phyloP scores from a whole-genome alignment of 2,888 invertebrate species.

The Lithodes maja region DNA sequence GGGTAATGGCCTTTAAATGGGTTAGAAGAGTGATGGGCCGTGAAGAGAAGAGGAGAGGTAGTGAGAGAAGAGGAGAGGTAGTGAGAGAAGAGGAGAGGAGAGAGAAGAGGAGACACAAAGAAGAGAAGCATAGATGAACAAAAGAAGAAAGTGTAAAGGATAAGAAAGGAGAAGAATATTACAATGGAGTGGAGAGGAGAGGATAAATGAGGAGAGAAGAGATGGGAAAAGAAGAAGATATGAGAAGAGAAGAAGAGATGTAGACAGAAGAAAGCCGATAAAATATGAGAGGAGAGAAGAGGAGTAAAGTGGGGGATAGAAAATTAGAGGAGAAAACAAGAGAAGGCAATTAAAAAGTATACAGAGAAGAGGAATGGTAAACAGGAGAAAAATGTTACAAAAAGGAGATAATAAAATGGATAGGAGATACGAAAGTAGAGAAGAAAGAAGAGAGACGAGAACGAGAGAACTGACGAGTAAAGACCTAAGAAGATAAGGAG shows the following conservation, averaged over 20 bases:
- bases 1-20: neutral
- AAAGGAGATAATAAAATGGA: neutral
- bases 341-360: neutral
- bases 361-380: neutral
- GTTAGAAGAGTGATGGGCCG: constrained; percentile 5
- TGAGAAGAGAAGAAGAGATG: neutral
- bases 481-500: neutral
- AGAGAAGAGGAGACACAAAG: neutral
- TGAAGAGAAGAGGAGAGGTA: neutral
- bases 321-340: neutral
- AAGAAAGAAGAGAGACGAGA: neutral
- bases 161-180: neutral
- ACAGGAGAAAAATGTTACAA: neutral
- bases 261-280: neutral
- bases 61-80: too few relatives aligned
- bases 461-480: neutral
- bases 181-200: neutral
- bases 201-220: neutral
- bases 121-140: neutral
- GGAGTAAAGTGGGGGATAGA: neutral
- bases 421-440: neutral
- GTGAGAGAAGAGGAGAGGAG: neutral
- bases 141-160: neutral
- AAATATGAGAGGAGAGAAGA: neutral
- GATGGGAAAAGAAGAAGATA: neutral